Percentiles rank a stretch among this genome's conserved stretches.
Conservation (phyloP, 1,140 invertebrate genomes). For the Heterodera schachtii region DNA sequence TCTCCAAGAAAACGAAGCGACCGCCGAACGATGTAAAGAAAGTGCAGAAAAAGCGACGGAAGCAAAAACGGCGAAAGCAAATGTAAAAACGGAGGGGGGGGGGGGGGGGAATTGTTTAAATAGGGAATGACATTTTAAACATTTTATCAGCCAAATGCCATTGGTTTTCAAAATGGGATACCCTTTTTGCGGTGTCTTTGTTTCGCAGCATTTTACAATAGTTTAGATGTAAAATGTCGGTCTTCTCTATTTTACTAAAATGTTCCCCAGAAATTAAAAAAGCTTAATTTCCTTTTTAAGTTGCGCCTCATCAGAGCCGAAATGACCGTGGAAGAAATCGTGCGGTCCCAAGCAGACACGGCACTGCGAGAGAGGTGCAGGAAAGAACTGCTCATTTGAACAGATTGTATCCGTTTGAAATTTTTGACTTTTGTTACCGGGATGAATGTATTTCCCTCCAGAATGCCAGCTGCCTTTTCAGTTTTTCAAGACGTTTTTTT, state of each 20-base stretch:
- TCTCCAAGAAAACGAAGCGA: constrained; percentile 37
- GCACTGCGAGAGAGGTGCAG: constrained; percentile 43
- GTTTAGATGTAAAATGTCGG: too few relatives aligned
- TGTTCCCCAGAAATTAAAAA: not conserved
- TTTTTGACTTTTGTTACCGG: not conserved
- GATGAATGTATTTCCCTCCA: not conserved
- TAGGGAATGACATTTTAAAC: constrained; percentile 19
- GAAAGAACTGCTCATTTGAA: constrained; percentile 38
- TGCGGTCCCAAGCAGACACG: constrained; percentile 42
- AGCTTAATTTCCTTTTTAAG: constrained; percentile 14
- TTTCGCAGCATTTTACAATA: too few relatives aligned
- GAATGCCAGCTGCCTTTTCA: not conserved
- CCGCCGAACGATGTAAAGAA: constrained; percentile 33
- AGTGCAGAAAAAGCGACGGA: constrained; percentile 12
- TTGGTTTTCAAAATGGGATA: too few relatives aligned
- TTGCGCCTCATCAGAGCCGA: constrained; percentile 30
- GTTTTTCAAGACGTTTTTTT: not conserved
- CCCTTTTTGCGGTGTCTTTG: too few relatives aligned
- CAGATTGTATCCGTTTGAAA: not conserved
- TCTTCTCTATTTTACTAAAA: not conserved
- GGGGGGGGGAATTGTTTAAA: too few relatives aligned
- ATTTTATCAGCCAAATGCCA: too few relatives aligned
- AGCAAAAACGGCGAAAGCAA: constrained; percentile 36
- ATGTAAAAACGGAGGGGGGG: constrained; percentile 21
- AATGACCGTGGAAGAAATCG: constrained; percentile 44